A percentile compares a stretch with the other conserved stretches of the same genome.
These are phyloP conservation scores for Rhizomys pruinosus DNA, from an alignment of 2,113 vertebrate species.

Conservation along the genomic window DNA sequence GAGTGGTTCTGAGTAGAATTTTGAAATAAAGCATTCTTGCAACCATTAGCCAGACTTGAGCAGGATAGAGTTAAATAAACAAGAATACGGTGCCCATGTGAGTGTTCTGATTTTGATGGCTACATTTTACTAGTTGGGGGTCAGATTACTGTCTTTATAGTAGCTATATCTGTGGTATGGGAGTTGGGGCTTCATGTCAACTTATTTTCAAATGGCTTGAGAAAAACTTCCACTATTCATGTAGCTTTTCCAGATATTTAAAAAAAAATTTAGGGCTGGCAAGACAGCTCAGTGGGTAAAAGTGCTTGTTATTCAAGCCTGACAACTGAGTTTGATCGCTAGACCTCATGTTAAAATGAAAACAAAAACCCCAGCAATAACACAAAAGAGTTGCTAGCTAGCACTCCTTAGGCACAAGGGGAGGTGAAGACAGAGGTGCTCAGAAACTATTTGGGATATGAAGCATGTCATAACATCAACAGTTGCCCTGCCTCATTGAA, in stretches of 20 bases:
- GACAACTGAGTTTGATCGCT: background rate
- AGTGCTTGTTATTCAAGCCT: background rate
- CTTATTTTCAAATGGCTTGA: background rate
- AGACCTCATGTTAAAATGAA: background rate
- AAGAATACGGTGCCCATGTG: background rate
- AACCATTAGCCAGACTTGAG: background rate
- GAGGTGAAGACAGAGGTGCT: background rate
- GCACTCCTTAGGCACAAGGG: background rate
- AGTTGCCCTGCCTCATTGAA: background rate
- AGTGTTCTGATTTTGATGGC: background rate
- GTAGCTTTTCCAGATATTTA: background rate
- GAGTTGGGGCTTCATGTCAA: background rate
- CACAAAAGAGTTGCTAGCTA: background rate
- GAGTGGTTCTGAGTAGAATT: background rate
- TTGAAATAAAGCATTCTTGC: background rate
- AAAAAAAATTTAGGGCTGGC: background rate
- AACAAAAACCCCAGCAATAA: background rate
- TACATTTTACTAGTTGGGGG: background rate
- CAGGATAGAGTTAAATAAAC: background rate
- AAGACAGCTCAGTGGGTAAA: background rate
- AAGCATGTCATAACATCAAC: too few species aligned
- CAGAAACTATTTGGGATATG: too few species aligned
- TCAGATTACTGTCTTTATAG: background rate
- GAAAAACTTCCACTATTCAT: background rate
- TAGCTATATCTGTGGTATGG: background rate